phyloP scores from a whole-genome alignment of 2,113 vertebrate species.

The Cygnus atratus region DNA sequence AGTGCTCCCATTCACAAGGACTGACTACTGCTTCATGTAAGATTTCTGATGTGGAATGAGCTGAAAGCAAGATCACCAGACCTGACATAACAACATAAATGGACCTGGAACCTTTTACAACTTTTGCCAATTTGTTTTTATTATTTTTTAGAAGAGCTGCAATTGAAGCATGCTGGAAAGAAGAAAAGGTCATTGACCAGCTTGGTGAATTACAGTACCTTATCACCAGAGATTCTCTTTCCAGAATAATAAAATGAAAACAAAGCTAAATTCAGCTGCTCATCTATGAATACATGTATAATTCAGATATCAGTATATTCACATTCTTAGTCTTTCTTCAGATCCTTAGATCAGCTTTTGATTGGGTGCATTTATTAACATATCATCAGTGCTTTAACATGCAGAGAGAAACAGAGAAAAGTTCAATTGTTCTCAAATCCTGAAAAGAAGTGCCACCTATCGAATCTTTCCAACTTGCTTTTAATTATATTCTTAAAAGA shows the following conservation, averaged over 20 bases:
- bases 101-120: constrained; percentile 44
- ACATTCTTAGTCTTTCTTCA: neutral
- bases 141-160: constrained; percentile 33
- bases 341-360: neutral
- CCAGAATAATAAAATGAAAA: constrained; percentile 38
- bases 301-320: neutral
- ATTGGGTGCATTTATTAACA: neutral
- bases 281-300: neutral
- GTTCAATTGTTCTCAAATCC: neutral
- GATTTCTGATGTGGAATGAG: constrained; percentile 50
- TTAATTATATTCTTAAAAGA: neutral
- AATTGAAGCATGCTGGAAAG: neutral
- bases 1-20: constrained; percentile 25
- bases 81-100: constrained; percentile 25
- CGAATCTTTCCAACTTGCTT: neutral
- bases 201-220: constrained; percentile 14
- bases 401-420: neutral
- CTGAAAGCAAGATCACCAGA: constrained; percentile 47
- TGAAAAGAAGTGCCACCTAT: neutral
- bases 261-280: constrained; percentile 11
- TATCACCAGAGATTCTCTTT: constrained; percentile 6
- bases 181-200: neutral
- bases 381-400: neutral
- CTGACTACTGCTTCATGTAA: constrained; percentile 14
- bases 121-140: constrained; percentile 41